Conservation (phyloP, 2,797 vertebrate genomes). For the Lepidocolaptes lacrymiger region DNA sequence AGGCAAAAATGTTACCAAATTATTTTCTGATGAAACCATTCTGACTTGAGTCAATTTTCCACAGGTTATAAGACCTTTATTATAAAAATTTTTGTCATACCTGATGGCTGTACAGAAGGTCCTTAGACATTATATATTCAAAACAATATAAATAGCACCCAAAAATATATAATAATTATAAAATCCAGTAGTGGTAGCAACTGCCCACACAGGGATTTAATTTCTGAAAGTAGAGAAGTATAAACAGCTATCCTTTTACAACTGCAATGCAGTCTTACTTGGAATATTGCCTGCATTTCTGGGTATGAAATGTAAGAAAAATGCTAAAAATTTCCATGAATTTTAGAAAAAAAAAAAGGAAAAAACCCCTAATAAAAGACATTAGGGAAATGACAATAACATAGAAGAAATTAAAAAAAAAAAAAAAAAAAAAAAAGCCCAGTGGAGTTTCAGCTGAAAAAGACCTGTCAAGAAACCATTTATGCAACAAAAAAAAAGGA, state of each 20-base stretch:
- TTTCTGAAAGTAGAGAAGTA: not conserved
- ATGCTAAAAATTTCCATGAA: not conserved
- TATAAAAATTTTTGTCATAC: not conserved
- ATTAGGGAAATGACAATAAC: not conserved
- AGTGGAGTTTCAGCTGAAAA: not conserved
- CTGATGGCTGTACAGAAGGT: not conserved
- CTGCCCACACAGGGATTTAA: not conserved
- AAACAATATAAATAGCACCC: not conserved
- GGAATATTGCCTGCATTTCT: not conserved
- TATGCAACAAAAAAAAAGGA: not conserved
- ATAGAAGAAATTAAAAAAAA: not conserved
- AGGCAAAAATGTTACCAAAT: not conserved
- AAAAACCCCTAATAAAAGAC: accelerated
- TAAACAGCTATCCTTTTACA: not conserved
- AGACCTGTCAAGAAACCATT: not conserved
- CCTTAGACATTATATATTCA: not conserved
- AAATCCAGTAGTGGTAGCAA: not conserved
- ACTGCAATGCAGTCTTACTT: not conserved
- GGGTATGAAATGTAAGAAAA: not conserved
- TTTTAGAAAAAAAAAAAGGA: not conserved
- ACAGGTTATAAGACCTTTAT: not conserved
- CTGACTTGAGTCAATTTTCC: not conserved
- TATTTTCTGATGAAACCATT: not conserved
- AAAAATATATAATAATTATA: not conserved
- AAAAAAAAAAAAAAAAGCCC: not conserved